phyloP scores from a whole-genome alignment of 2,888 invertebrate genomes.

The Deilephila porcellus region DNA sequence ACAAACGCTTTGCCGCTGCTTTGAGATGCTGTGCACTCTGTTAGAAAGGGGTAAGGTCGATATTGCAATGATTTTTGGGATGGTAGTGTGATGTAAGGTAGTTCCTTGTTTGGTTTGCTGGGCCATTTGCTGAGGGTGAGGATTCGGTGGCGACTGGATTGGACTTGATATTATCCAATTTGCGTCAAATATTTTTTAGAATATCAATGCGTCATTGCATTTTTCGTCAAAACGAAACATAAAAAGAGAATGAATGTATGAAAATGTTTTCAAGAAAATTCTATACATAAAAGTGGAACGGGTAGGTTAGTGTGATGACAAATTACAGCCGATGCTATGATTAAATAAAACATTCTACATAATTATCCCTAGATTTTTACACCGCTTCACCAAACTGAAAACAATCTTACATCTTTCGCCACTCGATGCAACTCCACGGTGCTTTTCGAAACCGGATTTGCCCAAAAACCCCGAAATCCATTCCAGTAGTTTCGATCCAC shows the following conservation, averaged over 20 bases:
- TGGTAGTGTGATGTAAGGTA: constrained; percentile 23
- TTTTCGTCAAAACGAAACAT: neutral
- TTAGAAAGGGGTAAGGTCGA: constrained; percentile 33
- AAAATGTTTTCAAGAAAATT: too few species aligned
- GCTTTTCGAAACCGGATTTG: too few species aligned
- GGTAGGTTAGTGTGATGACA: too few species aligned
- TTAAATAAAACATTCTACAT: too few species aligned
- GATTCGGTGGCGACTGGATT: constrained; percentile 44
- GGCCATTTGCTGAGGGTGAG: constrained; percentile 62
- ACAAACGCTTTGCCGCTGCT: constrained; percentile 32
- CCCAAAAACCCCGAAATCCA: neutral
- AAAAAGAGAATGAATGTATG: too few species aligned
- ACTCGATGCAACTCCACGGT: too few species aligned
- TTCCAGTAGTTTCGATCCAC: constrained; percentile 8
- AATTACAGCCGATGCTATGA: too few species aligned
- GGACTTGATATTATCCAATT: neutral
- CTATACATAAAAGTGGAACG: too few species aligned
- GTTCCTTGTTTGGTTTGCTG: constrained; percentile 57
- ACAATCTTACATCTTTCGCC: too few species aligned
- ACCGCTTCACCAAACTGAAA: too few species aligned
- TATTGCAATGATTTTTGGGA: constrained; percentile 33
- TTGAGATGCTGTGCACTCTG: constrained; percentile 33
- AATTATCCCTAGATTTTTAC: too few species aligned
- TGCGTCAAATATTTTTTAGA: too few species aligned
- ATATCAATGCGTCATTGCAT: neutral